These are phyloP conservation scores for Adelges cooleyi DNA, from an alignment of 1,140 invertebrate species.

Conservation along the genomic window DNA sequence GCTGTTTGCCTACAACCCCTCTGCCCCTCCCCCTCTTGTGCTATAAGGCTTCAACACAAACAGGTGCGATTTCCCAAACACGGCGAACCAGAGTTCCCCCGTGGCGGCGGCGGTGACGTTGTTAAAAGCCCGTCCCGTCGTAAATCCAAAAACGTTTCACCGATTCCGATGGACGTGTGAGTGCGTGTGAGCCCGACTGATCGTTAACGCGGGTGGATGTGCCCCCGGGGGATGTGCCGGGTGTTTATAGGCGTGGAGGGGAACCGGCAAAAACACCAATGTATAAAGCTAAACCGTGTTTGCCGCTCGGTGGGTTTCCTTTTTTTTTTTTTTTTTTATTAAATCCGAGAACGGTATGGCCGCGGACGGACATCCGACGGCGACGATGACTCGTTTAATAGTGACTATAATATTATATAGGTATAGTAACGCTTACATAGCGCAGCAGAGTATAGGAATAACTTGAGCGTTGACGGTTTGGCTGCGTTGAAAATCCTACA, in stretches of 20 bases:
- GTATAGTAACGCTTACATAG: too few species aligned
- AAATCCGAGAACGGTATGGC: neutral
- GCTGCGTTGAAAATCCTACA: neutral
- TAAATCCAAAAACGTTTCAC: conserved; percentile 14
- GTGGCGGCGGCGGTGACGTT: neutral
- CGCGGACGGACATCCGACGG: conserved; percentile 14
- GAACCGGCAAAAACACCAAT: neutral
- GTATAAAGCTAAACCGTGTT: conserved; percentile 24
- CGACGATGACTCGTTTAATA: too few species aligned
- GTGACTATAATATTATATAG: too few species aligned
- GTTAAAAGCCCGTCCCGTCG: conserved; percentile 6
- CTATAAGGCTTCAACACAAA: conserved; percentile 8
- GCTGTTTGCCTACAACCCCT: too few species aligned
- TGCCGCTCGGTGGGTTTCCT: conserved; percentile 11
- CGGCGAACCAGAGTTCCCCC: neutral
- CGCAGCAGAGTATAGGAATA: too few species aligned
- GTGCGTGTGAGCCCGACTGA: neutral
- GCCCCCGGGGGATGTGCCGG: too few species aligned
- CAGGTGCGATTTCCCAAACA: conserved; percentile 26
- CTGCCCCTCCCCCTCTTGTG: too few species aligned
- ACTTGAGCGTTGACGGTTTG: too few species aligned
- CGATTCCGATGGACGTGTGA: neutral
- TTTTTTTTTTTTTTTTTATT: too few species aligned
- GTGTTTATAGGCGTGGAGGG: too few species aligned
- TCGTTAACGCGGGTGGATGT: too few species aligned